Conservation (phyloP, 2,888 invertebrate species). For the Agrochola litura region DNA sequence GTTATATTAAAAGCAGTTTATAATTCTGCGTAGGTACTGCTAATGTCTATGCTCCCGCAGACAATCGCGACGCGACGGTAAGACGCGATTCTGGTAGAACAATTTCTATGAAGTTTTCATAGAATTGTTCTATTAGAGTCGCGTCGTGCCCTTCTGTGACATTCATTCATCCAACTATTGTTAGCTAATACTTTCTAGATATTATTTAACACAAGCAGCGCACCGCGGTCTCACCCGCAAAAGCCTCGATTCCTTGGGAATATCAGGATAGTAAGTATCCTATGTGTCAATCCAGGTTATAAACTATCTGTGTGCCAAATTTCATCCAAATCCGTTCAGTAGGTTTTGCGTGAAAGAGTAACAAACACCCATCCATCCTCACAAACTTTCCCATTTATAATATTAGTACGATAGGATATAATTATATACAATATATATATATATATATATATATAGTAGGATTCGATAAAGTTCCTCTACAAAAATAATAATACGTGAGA, state of each 20-base stretch:
- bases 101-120: background rate
- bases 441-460: no score
- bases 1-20: background rate
- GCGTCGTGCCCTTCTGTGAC: background rate
- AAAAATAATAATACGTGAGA: background rate
- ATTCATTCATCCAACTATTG: background rate
- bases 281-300: no score
- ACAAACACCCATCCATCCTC: no score
- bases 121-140: background rate
- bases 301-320: no score
- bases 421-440: no score
- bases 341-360: no score
- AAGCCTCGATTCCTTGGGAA: no score
- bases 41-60: background rate
- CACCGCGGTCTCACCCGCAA: no score
- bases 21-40: background rate
- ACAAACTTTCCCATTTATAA: no score
- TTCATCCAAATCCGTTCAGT: no score
- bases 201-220: background rate
- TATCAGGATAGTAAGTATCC: no score
- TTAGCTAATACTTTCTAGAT: background rate
- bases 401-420: no score
- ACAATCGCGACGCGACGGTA: background rate
- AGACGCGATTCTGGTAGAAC: background rate
- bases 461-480: background rate